Evolutionary conservation across 2,888 invertebrate species (phyloP).

Genomic region (Melanostoma scalare): DNA sequence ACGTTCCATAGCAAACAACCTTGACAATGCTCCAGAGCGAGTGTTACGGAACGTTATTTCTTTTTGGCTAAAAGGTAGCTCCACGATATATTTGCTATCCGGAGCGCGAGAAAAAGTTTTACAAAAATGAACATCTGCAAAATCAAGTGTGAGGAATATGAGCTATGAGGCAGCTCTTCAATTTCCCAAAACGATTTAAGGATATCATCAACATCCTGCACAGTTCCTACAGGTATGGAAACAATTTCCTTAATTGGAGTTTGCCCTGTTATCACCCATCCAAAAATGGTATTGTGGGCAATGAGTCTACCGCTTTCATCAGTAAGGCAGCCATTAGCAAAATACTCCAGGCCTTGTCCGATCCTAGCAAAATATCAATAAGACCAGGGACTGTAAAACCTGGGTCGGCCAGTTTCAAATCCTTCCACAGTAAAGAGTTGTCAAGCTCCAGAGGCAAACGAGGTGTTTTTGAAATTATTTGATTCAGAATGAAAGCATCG

Average conservation of each 20-base stretch:
- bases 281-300: too few species aligned
- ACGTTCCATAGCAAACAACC: slow-evolving; percentile 1
- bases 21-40: slow-evolving; percentile 4
- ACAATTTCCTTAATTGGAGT: too few species aligned
- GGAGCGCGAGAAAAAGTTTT: slow-evolving; percentile 16
- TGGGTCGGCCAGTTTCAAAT: slow-evolving; percentile 49
- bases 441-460: too few species aligned
- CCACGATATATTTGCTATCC: slow-evolving; percentile 39
- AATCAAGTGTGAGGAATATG: background rate
- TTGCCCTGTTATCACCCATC: too few species aligned
- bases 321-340: too few species aligned
- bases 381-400: slow-evolving; percentile 44
- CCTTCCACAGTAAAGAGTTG: background rate
- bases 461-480: too few species aligned
- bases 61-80: slow-evolving; percentile 22
- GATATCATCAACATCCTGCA: slow-evolving; percentile 33
- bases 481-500: slow-evolving; percentile 4
- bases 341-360: too few species aligned
- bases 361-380: slow-evolving; percentile 34
- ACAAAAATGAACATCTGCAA: slow-evolving; percentile 10
- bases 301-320: too few species aligned
- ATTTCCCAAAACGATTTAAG: slow-evolving; percentile 40
- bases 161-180: background rate
- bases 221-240: background rate
- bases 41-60: slow-evolving; percentile 18